Evolutionary conservation across 2,113 vertebrate species (phyloP), one percentile per base, ranked within the genome.

Genomic region (Mormyrus iriodes): DNA sequence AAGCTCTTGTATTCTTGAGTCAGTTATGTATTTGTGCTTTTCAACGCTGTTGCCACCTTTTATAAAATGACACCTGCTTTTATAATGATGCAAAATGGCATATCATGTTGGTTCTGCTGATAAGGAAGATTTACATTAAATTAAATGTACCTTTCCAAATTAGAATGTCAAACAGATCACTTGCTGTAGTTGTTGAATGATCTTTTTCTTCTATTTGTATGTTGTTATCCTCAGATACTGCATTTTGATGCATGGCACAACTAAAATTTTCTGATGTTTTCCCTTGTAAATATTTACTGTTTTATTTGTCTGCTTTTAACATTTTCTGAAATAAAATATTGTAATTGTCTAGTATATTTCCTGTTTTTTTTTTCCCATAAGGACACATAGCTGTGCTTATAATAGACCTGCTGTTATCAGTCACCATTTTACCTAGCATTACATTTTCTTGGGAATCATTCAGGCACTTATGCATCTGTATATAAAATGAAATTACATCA

Each of bases 221-320:
- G 10, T 31, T 69, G n/a, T 13, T 69, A 31, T 69, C 27, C 61
- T 69, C 61, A 1, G 61, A 69, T 69, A 69, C n/a, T 69, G 27
- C n/a, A 13, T 69, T 31, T 69, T 31, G 31, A 31, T 69, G 27
- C 61, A 65, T 65, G n/a, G n/a, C 58, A 27, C 24, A 65, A 27
- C 61, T 31, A 42, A 42, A 42, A 79, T 35, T 19, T 69, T 69
- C 10, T 12, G 10, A 69, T 42, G 17, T 84, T 48, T 84, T 84
- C 19, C 90, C 46, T 87, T 92, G 91, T 90, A 92, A 89, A 91
- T 91, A 90, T 92, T 90, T 90, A 52, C 44, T 86, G 10, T 82
- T 87, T 87, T 87, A 55, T 31, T 87, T 3, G 10, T 31, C 52
- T 85, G 31, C 8, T 82, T 79, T 39, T 35, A 52, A 27, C 10